Base-by-base conservation (phyloP, 2,113 vertebrate species). In the Telmatochromis bifrenatus region DNA sequence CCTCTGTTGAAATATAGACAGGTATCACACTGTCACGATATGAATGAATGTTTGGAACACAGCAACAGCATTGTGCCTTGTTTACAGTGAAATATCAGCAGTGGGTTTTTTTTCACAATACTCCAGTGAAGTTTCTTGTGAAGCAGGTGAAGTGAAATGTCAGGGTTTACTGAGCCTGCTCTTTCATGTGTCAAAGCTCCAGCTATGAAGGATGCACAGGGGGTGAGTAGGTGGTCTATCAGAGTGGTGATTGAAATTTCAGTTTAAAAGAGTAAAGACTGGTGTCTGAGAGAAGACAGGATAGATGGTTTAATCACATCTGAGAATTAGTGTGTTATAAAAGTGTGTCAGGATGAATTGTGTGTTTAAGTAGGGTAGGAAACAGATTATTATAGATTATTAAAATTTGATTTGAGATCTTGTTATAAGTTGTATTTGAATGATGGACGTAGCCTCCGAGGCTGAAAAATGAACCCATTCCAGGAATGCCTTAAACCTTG, bases 321-420 rank as follows among this genome's bases (percentile, higher is more conserved):
- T 68, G 86, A 90, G 79, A 77, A 65, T 15, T 51, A 39, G 70
- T 68, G 65, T 88, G 87, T 92, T 88, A 31, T 77, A 75, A 84
- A 35, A 26, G 79, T 70, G 89, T 92, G 89, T 91, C 84, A 86
- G 73, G 77, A 86, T 84, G 92, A 93, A 79, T 92, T 93, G 49
- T 81, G 82, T 88, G 93, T 93, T 94, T 92, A 84, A 82, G 81
- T 37, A 65, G 83, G 35, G 73, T 31, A 91, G 92, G 94, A 91
- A 94, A 88, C 75, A 23, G 80, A 65, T 49, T 77, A 87, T 84
- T 84, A 68, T 42, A 21, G 86, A 87, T 81, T 84, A 90, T 81
- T 85, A 87, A 92, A 88, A 84, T 51, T 51, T 84, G 83, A 88
- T 51, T 51, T 77, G 19, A 47, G 39, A 80, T 19, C 42, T 77